These are phyloP conservation scores for Cacoxenus indagator DNA, from an alignment of 2,888 invertebrate genomes.

Conservation along the genomic window DNA sequence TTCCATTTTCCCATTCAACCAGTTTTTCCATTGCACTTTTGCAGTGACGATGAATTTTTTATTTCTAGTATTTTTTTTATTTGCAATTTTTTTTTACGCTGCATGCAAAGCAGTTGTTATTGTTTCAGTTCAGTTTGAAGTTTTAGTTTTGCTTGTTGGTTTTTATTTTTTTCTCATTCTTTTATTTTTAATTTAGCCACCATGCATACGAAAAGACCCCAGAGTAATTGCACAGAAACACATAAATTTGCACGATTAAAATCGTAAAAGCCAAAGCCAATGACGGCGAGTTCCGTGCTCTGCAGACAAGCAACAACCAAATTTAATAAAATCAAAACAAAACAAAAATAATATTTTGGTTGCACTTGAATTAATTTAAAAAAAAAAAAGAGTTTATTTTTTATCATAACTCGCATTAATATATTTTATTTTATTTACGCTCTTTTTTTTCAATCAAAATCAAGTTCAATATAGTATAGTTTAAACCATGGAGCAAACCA, in stretches of 20 bases:
- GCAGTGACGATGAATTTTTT: background rate
- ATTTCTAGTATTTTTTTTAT: background rate
- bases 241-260: slow-evolving; percentile 65
- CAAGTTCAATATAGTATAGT: slow-evolving; percentile 12
- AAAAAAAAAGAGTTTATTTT: slow-evolving; percentile 25
- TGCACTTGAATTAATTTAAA: slow-evolving; percentile 21
- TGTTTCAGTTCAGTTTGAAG: too few relatives aligned
- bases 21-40: slow-evolving; percentile 14
- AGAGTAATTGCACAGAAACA: slow-evolving; percentile 53
- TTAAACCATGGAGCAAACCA: background rate
- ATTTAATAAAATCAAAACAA: background rate
- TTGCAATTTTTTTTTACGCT: slow-evolving; percentile 18
- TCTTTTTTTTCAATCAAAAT: slow-evolving; percentile 2
- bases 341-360: background rate
- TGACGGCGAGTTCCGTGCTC: background rate
- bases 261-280: slow-evolving; percentile 52
- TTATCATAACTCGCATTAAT: slow-evolving; percentile 25
- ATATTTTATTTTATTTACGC: background rate
- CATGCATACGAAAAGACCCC: background rate
- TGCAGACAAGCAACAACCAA: background rate
- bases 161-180: slow-evolving; percentile 46
- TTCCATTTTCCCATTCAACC: background rate
- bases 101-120: background rate
- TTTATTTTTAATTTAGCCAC: slow-evolving; percentile 28
- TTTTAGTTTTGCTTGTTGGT: background rate